Percentiles rank a stretch among this genome's conserved stretches.
These are phyloP conservation scores for Carettochelys insculpta DNA, from an alignment of 2,113 vertebrate species.

Conservation along the genomic window DNA sequence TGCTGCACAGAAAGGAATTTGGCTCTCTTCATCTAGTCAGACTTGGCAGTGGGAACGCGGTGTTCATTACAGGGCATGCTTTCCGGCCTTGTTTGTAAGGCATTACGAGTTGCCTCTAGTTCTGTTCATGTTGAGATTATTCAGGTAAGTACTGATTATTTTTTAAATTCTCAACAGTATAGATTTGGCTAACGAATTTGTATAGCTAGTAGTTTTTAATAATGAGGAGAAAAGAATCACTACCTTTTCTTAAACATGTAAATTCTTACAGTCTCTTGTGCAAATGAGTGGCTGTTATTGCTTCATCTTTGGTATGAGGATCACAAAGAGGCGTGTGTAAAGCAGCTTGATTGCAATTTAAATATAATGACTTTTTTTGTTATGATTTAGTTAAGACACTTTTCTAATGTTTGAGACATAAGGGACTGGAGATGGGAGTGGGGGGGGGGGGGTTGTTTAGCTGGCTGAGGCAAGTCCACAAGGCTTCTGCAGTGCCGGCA, in stretches of 20 bases:
- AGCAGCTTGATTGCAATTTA: background rate
- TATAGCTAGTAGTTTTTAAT: background rate
- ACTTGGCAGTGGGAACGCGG: slow-evolving; percentile 7
- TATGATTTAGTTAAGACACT: background rate
- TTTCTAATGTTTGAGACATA: no score
- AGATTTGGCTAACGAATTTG: background rate
- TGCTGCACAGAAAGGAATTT: slow-evolving; percentile 12
- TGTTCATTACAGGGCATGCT: background rate
- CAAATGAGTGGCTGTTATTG: background rate
- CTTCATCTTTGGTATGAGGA: no score
- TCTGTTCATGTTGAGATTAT: background rate
- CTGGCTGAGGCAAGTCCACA: no score
- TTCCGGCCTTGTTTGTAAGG: background rate
- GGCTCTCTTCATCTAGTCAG: background rate
- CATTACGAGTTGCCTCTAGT: slow-evolving; percentile 3
- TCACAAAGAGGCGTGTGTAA: background rate
- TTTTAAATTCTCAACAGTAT: background rate
- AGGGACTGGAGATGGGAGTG: no score
- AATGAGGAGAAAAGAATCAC: background rate
- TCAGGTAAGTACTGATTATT: background rate
- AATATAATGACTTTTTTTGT: background rate
- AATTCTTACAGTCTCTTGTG: background rate
- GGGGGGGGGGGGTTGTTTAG: no score
- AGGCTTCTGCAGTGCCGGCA: background rate
- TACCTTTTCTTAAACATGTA: background rate